Evolutionary conservation across 2,797 vertebrate genomes (phyloP).

Genomic region (Podargus strigoides): DNA sequence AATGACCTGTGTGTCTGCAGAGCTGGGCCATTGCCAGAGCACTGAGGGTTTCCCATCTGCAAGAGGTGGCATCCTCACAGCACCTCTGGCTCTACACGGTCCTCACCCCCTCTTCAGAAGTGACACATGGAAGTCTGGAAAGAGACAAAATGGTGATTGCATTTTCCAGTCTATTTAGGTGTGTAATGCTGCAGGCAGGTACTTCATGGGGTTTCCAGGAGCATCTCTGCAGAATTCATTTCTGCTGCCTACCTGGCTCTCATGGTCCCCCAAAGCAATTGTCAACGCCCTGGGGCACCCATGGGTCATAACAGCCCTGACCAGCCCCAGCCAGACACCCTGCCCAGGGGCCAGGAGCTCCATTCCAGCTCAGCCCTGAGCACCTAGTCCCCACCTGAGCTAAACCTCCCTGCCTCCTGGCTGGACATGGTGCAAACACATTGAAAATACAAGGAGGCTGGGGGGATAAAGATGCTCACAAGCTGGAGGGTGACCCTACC

Average conservation of each 20-base stretch:
- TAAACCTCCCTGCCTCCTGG: background rate
- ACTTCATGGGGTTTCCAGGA: background rate
- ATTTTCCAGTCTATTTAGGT: background rate
- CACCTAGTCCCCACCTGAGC: accelerated
- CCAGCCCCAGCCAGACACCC: background rate
- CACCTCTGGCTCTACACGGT: background rate
- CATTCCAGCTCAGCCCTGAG: background rate
- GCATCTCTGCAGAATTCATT: background rate
- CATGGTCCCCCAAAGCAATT: background rate
- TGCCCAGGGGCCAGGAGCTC: background rate
- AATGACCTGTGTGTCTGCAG: background rate
- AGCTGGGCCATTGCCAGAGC: background rate
- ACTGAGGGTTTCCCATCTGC: background rate
- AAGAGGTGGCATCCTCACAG: background rate
- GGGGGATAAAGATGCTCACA: background rate
- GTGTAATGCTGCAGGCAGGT: background rate
- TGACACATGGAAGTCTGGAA: background rate
- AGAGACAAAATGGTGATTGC: background rate
- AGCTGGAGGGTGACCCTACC: background rate
- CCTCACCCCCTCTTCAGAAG: background rate
- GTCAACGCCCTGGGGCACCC: background rate
- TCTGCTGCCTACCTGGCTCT: background rate
- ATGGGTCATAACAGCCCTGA: background rate
- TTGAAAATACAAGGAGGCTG: background rate
- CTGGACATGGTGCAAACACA: background rate